A percentile compares a stretch with the other conserved stretches of the same genome.
Evolutionary conservation across 37 sponge, comb jelly and placozoan species (phyloP).

Genomic region (Trichoplax adhaerens): DNA sequence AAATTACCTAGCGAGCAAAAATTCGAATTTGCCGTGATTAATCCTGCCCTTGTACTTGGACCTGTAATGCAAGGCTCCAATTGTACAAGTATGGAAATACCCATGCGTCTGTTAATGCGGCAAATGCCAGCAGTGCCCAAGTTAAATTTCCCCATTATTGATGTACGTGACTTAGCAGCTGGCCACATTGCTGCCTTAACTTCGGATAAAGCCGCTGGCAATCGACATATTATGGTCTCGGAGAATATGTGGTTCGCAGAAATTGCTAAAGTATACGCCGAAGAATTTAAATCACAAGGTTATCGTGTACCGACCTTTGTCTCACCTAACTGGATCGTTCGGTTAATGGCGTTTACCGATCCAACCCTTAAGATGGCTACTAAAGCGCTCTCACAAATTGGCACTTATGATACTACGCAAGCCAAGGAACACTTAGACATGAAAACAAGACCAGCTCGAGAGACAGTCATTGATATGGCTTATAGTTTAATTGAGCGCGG

Average conservation of each 20-base stretch:
- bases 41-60: conserved; percentile 51
- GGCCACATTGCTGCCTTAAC: conserved; percentile 69
- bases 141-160: conserved; percentile 29
- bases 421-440: conserved; percentile 52
- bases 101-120: no score
- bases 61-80: conserved; percentile 32
- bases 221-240: no score
- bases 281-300: conserved; percentile 61
- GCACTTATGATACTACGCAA: conserved; percentile 17
- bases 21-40: conserved; percentile 67
- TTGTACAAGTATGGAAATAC: neutral
- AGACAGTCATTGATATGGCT: conserved; percentile 53
- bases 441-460: conserved; percentile 13
- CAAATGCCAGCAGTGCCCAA: conserved; percentile 32
- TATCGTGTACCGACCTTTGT: conserved; percentile 2
- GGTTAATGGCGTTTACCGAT: neutral
- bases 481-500: conserved; percentile 64
- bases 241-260: conserved; percentile 23
- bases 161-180: conserved; percentile 76
- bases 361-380: neutral
- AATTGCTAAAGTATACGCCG: conserved; percentile 23
- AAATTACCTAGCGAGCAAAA: conserved; percentile 25
- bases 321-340: no score
- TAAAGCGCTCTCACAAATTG: neutral
- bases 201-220: conserved; percentile 40